These are phyloP conservation scores for Notechis scutatus DNA, from an alignment of 2,113 vertebrate species.

Conservation along the genomic window DNA sequence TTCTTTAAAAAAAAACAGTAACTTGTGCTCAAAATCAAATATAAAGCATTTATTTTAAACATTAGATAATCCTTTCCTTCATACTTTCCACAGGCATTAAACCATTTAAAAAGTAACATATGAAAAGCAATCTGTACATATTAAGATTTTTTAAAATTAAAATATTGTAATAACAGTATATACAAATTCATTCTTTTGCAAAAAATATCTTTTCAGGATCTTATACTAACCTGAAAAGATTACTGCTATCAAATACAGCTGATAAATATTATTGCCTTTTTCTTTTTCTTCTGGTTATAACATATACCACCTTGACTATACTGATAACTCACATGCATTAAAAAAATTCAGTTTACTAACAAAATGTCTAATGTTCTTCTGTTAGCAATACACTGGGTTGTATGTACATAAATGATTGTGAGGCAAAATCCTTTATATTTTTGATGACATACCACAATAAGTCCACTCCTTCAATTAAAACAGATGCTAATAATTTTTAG, in stretches of 20 bases:
- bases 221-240: neutral
- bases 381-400: neutral
- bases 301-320: neutral
- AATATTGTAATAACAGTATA: neutral
- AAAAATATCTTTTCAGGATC: conserved; percentile 2
- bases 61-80: conserved; percentile 7
- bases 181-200: conserved; percentile 4
- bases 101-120: neutral
- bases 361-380: neutral
- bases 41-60: neutral
- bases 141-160: neutral
- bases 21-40: neutral
- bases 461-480: neutral
- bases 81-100: conserved; percentile 14
- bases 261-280: neutral
- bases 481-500: neutral
- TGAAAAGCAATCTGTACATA: neutral
- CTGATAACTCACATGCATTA: neutral
- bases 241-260: conserved; percentile 1
- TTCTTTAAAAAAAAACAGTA: neutral
- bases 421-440: neutral
- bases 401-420: neutral
- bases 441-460: neutral
- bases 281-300: neutral
- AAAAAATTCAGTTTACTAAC: conserved; percentile 12